These are phyloP conservation scores for Pectinophora gossypiella DNA, from an alignment of 1,140 invertebrate species.

Conservation along the genomic window DNA sequence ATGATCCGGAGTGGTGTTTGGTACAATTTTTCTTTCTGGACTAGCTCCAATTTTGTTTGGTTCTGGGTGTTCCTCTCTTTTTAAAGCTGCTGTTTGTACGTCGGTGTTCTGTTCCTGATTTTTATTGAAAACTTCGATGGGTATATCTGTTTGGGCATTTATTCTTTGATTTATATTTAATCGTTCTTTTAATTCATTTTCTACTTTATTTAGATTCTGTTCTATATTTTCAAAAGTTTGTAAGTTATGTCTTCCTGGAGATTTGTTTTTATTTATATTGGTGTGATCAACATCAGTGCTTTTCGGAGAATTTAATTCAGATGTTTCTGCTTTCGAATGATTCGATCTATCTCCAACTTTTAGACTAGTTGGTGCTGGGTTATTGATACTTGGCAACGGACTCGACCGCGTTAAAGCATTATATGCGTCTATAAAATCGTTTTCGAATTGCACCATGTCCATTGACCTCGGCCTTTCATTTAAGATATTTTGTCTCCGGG, in stretches of 20 bases:
- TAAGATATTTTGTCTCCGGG: not conserved
- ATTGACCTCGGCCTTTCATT: slow-evolving; percentile 11
- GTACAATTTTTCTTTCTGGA: not conserved
- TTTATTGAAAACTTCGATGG: not conserved
- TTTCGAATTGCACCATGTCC: slow-evolving; percentile 60
- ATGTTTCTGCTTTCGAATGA: not conserved
- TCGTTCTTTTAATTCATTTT: not conserved
- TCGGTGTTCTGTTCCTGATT: not conserved
- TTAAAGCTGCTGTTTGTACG: not conserved
- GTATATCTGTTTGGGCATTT: not conserved
- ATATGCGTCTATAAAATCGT: slow-evolving; percentile 66
- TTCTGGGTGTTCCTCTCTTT: not conserved
- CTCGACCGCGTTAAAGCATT: slow-evolving; percentile 57
- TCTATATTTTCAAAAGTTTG: no score
- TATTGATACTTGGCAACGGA: slow-evolving; percentile 42
- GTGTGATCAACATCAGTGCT: not conserved
- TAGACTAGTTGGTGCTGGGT: not conserved
- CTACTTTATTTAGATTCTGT: not conserved
- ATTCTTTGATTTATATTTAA: not conserved
- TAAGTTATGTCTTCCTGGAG: no score
- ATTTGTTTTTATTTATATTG: no score
- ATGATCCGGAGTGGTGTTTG: not conserved
- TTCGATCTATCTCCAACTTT: not conserved
- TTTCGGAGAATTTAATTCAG: not conserved
- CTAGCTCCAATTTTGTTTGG: no score